phyloP scores from a whole-genome alignment of 2,888 invertebrate species.

The Philonicus albiceps region DNA sequence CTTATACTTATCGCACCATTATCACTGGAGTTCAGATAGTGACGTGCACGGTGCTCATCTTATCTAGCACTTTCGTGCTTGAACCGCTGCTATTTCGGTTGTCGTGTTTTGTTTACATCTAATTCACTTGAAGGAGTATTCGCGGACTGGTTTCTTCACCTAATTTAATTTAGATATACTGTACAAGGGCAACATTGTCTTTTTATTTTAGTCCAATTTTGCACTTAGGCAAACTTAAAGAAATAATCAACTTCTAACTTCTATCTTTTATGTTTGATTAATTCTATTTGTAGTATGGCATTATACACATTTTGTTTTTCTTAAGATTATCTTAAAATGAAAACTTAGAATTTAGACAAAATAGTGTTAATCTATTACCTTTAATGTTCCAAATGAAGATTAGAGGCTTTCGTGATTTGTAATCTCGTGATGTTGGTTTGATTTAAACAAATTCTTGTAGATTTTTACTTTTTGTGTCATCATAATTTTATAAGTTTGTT shows the following conservation, averaged over 20 bases:
- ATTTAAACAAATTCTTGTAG: too few relatives aligned
- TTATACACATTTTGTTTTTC: too few relatives aligned
- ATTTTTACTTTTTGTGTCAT: too few relatives aligned
- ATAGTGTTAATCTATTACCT: too few relatives aligned
- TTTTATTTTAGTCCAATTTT: background rate
- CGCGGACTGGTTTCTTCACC: background rate
- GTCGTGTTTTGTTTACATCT: background rate
- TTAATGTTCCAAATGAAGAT: too few relatives aligned
- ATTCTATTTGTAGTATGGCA: too few relatives aligned
- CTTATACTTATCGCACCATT: conserved; percentile 17
- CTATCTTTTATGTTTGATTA: too few relatives aligned
- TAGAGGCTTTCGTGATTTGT: too few relatives aligned
- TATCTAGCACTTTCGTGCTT: background rate
- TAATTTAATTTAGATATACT: background rate
- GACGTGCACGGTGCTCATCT: background rate
- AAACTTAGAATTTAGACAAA: too few relatives aligned
- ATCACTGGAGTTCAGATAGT: conserved; percentile 6
- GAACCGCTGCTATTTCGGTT: background rate
- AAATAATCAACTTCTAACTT: background rate
- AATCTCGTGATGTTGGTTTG: too few relatives aligned
- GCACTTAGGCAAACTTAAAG: background rate
- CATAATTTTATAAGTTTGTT: too few relatives aligned
- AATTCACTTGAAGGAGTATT: background rate
- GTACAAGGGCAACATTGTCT: background rate
- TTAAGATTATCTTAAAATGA: too few relatives aligned